A percentile compares a stretch with the other conserved stretches of the same genome.
Evolutionary conservation across 2,113 vertebrate species (phyloP).

Genomic region (Pollimyrus isidori): DNA sequence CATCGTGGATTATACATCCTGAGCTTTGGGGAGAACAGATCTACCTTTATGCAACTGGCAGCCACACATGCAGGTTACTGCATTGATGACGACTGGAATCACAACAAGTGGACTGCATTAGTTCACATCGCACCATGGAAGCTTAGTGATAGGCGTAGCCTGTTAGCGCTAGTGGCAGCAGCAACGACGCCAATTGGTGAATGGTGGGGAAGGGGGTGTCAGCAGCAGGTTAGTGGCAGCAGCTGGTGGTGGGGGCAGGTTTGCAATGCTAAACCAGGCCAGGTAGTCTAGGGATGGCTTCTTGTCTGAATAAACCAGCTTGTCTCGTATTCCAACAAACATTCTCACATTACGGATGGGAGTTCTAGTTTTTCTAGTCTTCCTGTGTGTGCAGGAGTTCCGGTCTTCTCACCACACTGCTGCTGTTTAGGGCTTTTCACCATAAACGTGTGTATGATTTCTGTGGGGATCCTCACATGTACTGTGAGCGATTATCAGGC

Average conservation of each 20-base stretch:
- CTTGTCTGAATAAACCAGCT: conserved; percentile 1
- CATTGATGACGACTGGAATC: not conserved
- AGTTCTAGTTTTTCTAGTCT: conserved; percentile 15
- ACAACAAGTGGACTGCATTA: not conserved
- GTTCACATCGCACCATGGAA: not conserved
- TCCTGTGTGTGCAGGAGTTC: not conserved
- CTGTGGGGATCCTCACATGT: not conserved
- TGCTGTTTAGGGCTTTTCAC: not conserved
- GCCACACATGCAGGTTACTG: not conserved
- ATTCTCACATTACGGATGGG: not conserved
- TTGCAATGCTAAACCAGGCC: not conserved
- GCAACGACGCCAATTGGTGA: not conserved
- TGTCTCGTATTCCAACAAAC: conserved; percentile 14
- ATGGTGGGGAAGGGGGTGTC: not conserved
- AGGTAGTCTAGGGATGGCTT: not conserved
- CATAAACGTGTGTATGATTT: not conserved
- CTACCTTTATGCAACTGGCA: not conserved
- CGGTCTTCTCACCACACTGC: not conserved
- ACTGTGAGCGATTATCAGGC: not conserved
- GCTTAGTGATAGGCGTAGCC: not conserved
- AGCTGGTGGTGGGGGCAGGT: not conserved
- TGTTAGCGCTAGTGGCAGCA: not conserved
- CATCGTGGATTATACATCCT: not conserved
- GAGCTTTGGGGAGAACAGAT: not conserved
- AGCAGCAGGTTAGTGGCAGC: not conserved